These are phyloP conservation scores for Neolamprologus fasciatus DNA, from an alignment of 2,113 vertebrate species.

Conservation along the genomic window DNA sequence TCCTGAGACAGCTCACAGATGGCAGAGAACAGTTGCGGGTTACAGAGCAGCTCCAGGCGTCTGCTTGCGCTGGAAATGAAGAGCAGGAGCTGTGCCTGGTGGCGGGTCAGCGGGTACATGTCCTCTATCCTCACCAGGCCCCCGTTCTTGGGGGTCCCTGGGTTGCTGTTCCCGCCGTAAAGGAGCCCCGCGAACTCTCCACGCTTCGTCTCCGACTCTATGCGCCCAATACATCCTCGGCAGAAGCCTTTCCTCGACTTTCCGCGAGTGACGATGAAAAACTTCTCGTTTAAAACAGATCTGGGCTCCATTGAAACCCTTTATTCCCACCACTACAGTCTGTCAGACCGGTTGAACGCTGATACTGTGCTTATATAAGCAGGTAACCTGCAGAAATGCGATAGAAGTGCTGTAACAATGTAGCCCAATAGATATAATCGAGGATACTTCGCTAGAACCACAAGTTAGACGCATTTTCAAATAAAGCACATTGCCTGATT, in stretches of 20 bases:
- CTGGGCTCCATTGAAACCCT: slow-evolving; percentile 39
- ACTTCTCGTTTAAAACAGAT: slow-evolving; percentile 29
- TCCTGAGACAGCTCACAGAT: slow-evolving; percentile 66
- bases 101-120: slow-evolving; percentile 55
- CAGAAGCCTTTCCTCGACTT: slow-evolving; percentile 60
- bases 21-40: slow-evolving; percentile 68
- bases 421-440: background rate
- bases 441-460: background rate
- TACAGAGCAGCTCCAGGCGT: slow-evolving; percentile 67
- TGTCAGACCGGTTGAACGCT: background rate
- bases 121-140: slow-evolving; percentile 53
- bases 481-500: background rate
- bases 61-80: slow-evolving; percentile 44
- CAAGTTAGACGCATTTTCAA: background rate
- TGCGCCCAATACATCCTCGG: slow-evolving; percentile 64
- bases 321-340: background rate
- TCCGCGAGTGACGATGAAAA: slow-evolving; percentile 66
- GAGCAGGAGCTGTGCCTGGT: slow-evolving; percentile 73
- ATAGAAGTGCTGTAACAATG: background rate
- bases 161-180: slow-evolving; percentile 13
- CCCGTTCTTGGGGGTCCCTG: slow-evolving; percentile 32
- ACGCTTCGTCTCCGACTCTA: slow-evolving; percentile 41
- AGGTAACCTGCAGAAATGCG: background rate
- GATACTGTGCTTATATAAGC: background rate
- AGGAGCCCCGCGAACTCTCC: slow-evolving; percentile 59